phyloP scores from a whole-genome alignment of 2,888 invertebrate genomes.

The Tetanocera ferruginea region DNA sequence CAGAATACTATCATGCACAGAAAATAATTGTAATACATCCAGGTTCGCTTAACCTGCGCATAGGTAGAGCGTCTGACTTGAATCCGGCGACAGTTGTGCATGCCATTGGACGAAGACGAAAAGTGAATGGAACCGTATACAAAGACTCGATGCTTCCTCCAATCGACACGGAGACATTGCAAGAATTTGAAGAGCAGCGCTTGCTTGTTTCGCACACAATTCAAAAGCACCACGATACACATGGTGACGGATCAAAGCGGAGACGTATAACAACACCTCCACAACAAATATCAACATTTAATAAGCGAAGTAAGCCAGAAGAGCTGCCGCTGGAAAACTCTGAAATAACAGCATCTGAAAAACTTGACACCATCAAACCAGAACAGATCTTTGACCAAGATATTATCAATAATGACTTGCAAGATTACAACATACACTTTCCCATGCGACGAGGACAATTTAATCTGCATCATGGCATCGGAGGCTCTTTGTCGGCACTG shows the following conservation, averaged over 20 bases:
- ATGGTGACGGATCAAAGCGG: conserved; percentile 73
- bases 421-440: conserved; percentile 88
- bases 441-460: conserved; percentile 90
- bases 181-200: conserved; percentile 86
- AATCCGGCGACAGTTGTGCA: conserved; percentile 88
- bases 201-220: conserved; percentile 86
- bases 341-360: not conserved
- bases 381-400: conserved; percentile 55
- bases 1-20: conserved; percentile 71
- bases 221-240: conserved; percentile 82
- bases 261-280: conserved; percentile 87
- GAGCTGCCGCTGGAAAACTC: conserved; percentile 64
- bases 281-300: conserved; percentile 90
- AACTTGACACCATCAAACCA: not conserved
- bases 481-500: conserved; percentile 88
- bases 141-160: conserved; percentile 58
- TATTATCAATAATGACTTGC: conserved; percentile 52
- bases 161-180: conserved; percentile 71
- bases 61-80: conserved; percentile 92
- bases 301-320: conserved; percentile 83
- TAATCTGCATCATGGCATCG: conserved; percentile 85
- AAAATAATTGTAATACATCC: conserved; percentile 95
- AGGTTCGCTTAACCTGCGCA: conserved; percentile 88
- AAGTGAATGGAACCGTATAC: conserved; percentile 38
- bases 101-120: conserved; percentile 66